Conservation (phyloP, 2,888 invertebrate genomes). For the Lycophotia porphyrea region DNA sequence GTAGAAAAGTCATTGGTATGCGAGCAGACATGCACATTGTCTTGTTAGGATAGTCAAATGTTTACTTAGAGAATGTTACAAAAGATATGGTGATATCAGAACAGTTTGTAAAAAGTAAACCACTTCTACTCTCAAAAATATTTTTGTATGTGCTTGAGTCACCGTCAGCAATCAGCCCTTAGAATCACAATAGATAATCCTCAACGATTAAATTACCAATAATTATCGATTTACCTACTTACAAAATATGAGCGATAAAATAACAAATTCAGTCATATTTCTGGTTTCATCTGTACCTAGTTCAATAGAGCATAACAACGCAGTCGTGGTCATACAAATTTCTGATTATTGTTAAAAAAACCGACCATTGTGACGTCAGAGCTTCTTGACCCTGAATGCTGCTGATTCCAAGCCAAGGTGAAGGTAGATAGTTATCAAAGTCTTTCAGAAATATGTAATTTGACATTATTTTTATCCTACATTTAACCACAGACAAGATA, state of each 20-base stretch:
- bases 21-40: neutral
- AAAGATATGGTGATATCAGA: neutral
- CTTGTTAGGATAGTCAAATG: neutral
- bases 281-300: slow-evolving; percentile 44
- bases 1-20: slow-evolving; percentile 22
- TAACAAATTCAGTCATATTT: neutral
- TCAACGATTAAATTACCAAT: neutral
- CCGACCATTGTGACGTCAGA: slow-evolving; percentile 68
- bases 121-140: no score
- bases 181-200: neutral
- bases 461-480: slow-evolving; percentile 25
- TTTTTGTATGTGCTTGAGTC: no score
- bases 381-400: slow-evolving; percentile 72
- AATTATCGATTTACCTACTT: neutral
- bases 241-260: neutral
- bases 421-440: slow-evolving; percentile 65
- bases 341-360: slow-evolving; percentile 58
- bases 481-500: neutral
- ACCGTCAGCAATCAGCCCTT: no score
- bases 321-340: slow-evolving; percentile 58
- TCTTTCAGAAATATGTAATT: slow-evolving; percentile 44
- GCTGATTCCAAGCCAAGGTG: slow-evolving; percentile 70
- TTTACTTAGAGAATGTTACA: neutral
- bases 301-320: slow-evolving; percentile 57
- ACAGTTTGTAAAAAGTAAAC: neutral